These are phyloP conservation scores for Falco naumanni DNA, from an alignment of 2,797 vertebrate genomes.

Conservation along the genomic window DNA sequence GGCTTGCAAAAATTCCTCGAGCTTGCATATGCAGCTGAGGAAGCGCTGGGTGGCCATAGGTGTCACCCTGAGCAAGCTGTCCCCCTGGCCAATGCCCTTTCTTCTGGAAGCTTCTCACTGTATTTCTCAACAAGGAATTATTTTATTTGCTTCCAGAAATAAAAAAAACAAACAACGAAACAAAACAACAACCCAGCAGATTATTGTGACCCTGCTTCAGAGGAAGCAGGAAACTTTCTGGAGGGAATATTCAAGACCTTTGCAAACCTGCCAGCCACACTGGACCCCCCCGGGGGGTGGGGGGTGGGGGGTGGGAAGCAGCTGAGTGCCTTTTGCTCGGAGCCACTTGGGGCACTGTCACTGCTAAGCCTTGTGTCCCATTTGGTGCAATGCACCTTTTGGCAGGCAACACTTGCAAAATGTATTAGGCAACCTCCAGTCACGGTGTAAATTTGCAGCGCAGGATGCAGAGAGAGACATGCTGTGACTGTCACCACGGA, in stretches of 20 bases:
- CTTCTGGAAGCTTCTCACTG: neutral
- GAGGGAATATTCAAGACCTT: neutral
- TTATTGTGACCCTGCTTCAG: neutral
- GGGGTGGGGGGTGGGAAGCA: neutral
- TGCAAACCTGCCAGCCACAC: neutral
- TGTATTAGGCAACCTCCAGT: neutral
- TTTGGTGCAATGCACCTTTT: conserved; percentile 5
- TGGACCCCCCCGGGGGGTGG: neutral
- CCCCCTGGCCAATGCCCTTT: neutral
- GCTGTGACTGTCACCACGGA: neutral
- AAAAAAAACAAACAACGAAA: no score
- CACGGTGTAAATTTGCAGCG: neutral
- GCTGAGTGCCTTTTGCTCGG: neutral
- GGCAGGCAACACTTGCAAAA: neutral
- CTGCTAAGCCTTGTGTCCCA: neutral
- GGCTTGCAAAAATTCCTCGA: no score
- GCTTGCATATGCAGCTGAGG: neutral
- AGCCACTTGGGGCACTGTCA: neutral
- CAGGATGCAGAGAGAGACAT: neutral
- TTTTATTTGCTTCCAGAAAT: neutral
- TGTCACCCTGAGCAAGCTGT: neutral
- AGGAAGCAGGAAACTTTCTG: neutral
- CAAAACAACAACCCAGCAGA: neutral
- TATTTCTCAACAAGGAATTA: neutral
- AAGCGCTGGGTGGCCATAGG: neutral